Percentiles rank a stretch among this genome's conserved stretches.
These are phyloP conservation scores for Coccyzus lansbergi DNA, from an alignment of 2,797 vertebrate genomes.

Conservation along the genomic window DNA sequence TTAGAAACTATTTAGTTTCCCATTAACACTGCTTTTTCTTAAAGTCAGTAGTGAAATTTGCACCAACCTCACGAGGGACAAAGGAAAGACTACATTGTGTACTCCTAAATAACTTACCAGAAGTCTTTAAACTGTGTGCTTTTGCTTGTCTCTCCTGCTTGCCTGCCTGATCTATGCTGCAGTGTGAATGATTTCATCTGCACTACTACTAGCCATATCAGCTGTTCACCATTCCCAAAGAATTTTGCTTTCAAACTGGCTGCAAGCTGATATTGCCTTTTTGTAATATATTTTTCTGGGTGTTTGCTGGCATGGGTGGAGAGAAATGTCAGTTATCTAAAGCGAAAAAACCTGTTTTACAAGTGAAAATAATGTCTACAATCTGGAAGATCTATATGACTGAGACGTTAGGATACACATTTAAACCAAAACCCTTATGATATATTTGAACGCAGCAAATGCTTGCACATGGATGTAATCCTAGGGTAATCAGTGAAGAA, in stretches of 20 bases:
- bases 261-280: not conserved
- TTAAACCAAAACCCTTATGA: slow-evolving; percentile 7
- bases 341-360: slow-evolving; percentile 46
- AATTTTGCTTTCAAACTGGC: not conserved
- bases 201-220: not conserved
- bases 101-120: not conserved
- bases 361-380: slow-evolving; percentile 48
- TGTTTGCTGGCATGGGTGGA: not conserved
- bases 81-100: not conserved
- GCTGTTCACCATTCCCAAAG: not conserved
- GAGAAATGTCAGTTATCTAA: slow-evolving; percentile 39
- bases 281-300: slow-evolving; percentile 34
- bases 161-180: not conserved
- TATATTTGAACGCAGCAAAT: slow-evolving; percentile 2
- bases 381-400: slow-evolving; percentile 57
- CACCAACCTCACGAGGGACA: accelerated
- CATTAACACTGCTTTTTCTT: not conserved
- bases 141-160: not conserved
- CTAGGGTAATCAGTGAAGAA: not conserved
- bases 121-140: not conserved
- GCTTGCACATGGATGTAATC: not conserved
- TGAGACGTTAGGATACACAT: slow-evolving; percentile 19
- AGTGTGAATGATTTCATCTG: not conserved
- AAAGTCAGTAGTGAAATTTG: not conserved
- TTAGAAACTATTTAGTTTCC: not conserved